phyloP scores from a whole-genome alignment of 1,140 invertebrate genomes.

The Papilio dardanus region DNA sequence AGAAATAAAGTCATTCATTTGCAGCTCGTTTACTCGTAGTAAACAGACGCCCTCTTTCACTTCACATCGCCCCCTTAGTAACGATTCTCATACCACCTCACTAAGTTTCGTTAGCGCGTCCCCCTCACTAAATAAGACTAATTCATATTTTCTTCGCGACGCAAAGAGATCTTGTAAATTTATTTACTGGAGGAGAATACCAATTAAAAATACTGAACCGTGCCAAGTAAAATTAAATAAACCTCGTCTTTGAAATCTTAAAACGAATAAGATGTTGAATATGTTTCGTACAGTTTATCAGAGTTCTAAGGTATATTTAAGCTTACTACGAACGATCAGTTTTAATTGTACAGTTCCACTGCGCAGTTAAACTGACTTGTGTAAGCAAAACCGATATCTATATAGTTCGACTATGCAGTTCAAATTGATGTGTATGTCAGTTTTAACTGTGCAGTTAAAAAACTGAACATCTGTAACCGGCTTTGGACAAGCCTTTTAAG shows the following conservation, averaged over 20 bases:
- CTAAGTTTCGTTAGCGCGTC: constrained; percentile 54
- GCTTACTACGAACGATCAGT: too few relatives aligned
- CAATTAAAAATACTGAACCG: constrained; percentile 71
- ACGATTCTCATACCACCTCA: constrained; percentile 25
- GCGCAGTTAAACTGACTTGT: too few relatives aligned
- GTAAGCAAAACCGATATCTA: too few relatives aligned
- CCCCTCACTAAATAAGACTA: constrained; percentile 58
- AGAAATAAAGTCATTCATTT: constrained; percentile 11
- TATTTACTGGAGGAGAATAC: constrained; percentile 63
- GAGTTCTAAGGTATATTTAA: background rate
- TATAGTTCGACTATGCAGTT: too few relatives aligned
- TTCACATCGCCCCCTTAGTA: constrained; percentile 26
- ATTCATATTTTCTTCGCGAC: constrained; percentile 73
- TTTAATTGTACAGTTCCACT: too few relatives aligned
- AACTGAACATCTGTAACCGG: too few relatives aligned
- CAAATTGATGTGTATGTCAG: too few relatives aligned
- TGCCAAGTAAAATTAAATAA: constrained; percentile 64
- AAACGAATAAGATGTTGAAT: background rate
- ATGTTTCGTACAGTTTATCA: background rate
- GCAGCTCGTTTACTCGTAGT: background rate
- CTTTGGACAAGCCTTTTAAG: too few relatives aligned
- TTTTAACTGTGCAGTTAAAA: too few relatives aligned
- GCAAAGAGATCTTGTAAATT: constrained; percentile 68
- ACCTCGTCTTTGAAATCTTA: background rate
- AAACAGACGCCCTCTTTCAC: constrained; percentile 8